Percentiles rank a stretch among this genome's conserved stretches.
Conservation (phyloP, 1,140 invertebrate species). For the Hirudo medicinalis region DNA sequence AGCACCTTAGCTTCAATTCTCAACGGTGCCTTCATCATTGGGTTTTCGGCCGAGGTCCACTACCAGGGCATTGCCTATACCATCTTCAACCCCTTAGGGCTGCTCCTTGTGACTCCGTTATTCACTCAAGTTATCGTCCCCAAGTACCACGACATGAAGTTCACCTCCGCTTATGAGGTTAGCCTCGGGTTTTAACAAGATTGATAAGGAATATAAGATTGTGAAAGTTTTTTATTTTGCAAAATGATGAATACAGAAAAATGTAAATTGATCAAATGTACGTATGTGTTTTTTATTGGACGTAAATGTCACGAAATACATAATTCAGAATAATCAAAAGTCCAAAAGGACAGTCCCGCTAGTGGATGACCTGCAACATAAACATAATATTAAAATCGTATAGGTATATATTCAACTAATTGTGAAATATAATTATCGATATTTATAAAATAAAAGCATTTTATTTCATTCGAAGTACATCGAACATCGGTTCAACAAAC, state of each 20-base stretch:
- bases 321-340: too few species aligned
- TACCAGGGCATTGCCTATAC: background rate
- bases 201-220: too few species aligned
- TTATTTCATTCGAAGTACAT: constrained; percentile 10
- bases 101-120: background rate
- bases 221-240: too few species aligned
- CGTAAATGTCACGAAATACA: too few species aligned
- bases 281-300: too few species aligned
- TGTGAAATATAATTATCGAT: background rate
- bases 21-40: constrained; percentile 18
- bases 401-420: too few species aligned
- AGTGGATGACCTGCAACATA: too few species aligned
- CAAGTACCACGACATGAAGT: constrained; percentile 6
- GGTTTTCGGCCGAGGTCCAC: constrained; percentile 11
- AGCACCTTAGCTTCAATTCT: constrained; percentile 13
- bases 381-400: too few species aligned
- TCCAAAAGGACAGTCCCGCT: too few species aligned
- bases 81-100: background rate
- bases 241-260: too few species aligned
- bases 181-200: too few species aligned
- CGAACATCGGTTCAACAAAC: constrained; percentile 16
- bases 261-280: too few species aligned
- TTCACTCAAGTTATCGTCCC: background rate
- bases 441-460: constrained; percentile 13
- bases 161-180: constrained; percentile 13